A percentile compares a stretch with the other conserved stretches of the same genome.
Conservation (phyloP, 1,140 invertebrate species). For the Leptonema lineaticorne region DNA sequence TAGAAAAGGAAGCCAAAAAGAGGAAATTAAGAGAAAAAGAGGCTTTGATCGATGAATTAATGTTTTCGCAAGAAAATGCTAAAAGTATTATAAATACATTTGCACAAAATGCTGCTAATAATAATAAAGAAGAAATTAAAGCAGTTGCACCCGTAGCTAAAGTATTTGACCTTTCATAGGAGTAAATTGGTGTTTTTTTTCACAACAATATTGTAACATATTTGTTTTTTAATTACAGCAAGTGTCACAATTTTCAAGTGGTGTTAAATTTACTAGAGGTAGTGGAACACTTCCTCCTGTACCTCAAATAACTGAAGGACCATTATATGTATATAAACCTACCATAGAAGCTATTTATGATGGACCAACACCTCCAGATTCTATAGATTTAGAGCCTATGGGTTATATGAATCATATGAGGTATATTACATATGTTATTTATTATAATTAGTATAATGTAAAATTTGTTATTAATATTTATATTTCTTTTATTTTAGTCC, state of each 20-base stretch:
- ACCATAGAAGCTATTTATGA: conserved; percentile 57
- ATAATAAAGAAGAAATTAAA: conserved; percentile 65
- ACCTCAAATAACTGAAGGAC: conserved; percentile 69
- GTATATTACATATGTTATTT: conserved; percentile 37
- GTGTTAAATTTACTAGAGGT: conserved; percentile 68
- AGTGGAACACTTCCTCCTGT: conserved; percentile 61
- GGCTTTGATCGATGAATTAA: conserved; percentile 89
- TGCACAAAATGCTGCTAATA: conserved; percentile 64
- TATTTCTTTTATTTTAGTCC: conserved; percentile 47
- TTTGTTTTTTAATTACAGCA: conserved; percentile 39
- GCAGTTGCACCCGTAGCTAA: conserved; percentile 50
- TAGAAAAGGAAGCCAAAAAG: conserved; percentile 76
- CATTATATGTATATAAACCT: conserved; percentile 70
- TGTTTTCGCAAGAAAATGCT: conserved; percentile 88
- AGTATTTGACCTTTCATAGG: conserved; percentile 42
- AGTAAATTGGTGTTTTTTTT: too few relatives aligned
- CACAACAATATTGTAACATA: conserved; percentile 3
- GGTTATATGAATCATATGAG: conserved; percentile 79
- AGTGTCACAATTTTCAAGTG: conserved; percentile 76
- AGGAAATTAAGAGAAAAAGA: conserved; percentile 85
- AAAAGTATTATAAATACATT: conserved; percentile 85
- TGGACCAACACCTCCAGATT: conserved; percentile 72
- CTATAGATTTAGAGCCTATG: conserved; percentile 62
- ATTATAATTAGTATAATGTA: not conserved
- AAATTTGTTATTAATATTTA: conserved; percentile 4